Base-by-base conservation (phyloP, 2,888 invertebrate genomes). In the Orthosia gothica region DNA sequence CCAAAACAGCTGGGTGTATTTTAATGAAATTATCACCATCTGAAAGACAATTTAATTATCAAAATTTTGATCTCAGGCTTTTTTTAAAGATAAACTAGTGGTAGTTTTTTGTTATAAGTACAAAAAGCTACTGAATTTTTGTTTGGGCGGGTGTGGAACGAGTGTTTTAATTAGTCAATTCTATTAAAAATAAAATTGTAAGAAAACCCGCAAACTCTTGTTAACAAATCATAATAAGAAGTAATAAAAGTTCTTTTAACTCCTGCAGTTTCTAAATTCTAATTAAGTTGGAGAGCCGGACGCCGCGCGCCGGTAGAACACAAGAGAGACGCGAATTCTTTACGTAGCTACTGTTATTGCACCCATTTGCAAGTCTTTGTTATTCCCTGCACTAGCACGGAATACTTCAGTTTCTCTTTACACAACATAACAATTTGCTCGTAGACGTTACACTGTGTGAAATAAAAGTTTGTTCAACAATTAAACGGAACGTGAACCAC, bases 281-380 rank as follows among this genome's bases (percentile, higher is more conserved):
- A 79, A 79, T 79, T 82, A 75, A 70, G 66, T 82, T 62, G 15
- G 15, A 58, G 45, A 72, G 66, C 55, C 45, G 32, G 32, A 32
- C 40, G 9, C 9, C 40, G 5, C 32, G 5, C 5, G 32, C 32
- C 32, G 11, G 32, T 59, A 54, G 52, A 61, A 26, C 18, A 68
- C 62, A 70, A 70, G 57, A 86, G 79, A 74, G 69, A 81, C 77
- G 81, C 71, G 74, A 79, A 83, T 86, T 82, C 75, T 86, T 83
- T 74, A 69, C 79, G 71, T 45, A 66, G 72, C 76, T 73, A 69
- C 82, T 81, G 79, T 87, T 88, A 87, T 83, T 83, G 85, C 81
- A 86, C 85, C 85, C 84, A 87, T 89, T 90, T 89, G 87, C 87
- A 85, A 83, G 81, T 87, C 87, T 84, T 88, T 90, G 85, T 90